These are phyloP conservation scores for Bubo scandiacus DNA, from an alignment of 2,113 vertebrate genomes.

Conservation along the genomic window DNA sequence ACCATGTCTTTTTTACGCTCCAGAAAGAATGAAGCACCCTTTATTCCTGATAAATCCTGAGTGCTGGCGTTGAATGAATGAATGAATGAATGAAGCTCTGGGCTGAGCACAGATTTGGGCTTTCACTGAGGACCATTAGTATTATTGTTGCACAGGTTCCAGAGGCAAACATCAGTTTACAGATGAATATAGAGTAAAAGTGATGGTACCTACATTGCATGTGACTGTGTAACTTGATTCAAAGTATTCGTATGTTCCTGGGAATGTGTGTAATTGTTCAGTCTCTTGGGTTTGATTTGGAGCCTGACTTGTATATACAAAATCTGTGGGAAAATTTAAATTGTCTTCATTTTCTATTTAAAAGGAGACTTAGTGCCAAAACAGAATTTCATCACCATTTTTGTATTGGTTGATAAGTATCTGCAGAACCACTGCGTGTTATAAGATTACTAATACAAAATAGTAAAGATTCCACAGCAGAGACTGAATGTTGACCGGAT, in stretches of 20 bases:
- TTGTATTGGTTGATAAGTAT: background rate
- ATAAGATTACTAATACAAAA: background rate
- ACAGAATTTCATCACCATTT: background rate
- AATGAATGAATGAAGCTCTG: fast-evolving
- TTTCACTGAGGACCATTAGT: background rate
- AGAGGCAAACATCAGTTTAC: background rate
- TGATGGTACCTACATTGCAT: background rate
- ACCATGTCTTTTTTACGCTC: background rate
- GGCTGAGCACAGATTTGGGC: background rate
- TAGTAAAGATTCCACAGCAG: background rate
- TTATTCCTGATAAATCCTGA: background rate
- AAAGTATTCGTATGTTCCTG: background rate
- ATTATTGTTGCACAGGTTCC: background rate
- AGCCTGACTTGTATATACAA: background rate
- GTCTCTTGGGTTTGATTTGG: background rate
- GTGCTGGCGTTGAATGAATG: fast-evolving
- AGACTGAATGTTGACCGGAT: background rate
- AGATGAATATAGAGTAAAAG: background rate
- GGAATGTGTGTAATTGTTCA: background rate
- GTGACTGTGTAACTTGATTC: background rate
- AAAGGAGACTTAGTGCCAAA: background rate
- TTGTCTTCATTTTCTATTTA: background rate
- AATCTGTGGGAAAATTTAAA: background rate
- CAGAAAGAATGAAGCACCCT: background rate
- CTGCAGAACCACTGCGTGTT: background rate